Conservation (phyloP, 1,140 invertebrate genomes). For the Drosophila malerkotliana region DNA sequence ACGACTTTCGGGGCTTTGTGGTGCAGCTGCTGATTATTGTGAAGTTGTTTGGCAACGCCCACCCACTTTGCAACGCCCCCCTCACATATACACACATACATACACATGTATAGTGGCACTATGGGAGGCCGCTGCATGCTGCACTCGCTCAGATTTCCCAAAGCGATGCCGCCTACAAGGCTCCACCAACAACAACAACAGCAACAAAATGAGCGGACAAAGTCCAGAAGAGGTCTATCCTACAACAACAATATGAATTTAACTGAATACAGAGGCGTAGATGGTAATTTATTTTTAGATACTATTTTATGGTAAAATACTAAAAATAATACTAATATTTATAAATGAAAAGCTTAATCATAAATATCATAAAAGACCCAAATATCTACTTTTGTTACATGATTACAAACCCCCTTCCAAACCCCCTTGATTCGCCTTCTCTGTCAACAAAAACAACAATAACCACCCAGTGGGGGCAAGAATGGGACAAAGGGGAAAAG, state of each 20-base stretch:
- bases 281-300: background rate
- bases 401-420: slow-evolving; percentile 7
- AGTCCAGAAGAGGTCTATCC: slow-evolving; percentile 42
- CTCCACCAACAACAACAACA: slow-evolving; percentile 43
- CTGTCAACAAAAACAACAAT: slow-evolving; percentile 44
- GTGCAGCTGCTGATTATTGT: slow-evolving; percentile 51
- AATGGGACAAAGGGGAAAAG: slow-evolving; percentile 34
- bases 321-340: too few species aligned
- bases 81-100: slow-evolving; percentile 8
- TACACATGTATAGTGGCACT: slow-evolving; percentile 39
- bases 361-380: background rate
- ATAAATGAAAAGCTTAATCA: background rate
- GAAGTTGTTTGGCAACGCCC: slow-evolving; percentile 48
- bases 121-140: slow-evolving; percentile 44
- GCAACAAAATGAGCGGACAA: slow-evolving; percentile 40
- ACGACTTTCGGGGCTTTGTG: slow-evolving; percentile 55
- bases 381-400: background rate
- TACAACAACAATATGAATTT: slow-evolving; percentile 31
- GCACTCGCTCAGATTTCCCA: slow-evolving; percentile 78
- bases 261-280: slow-evolving; percentile 2
- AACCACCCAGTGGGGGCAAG: slow-evolving; percentile 12
- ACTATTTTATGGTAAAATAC: background rate
- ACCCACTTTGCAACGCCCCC: slow-evolving; percentile 18
- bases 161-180: slow-evolving; percentile 62
- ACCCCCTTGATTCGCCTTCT: slow-evolving; percentile 6